phyloP scores from a whole-genome alignment of 2,797 vertebrate species.

The Austrolebias charrua region DNA sequence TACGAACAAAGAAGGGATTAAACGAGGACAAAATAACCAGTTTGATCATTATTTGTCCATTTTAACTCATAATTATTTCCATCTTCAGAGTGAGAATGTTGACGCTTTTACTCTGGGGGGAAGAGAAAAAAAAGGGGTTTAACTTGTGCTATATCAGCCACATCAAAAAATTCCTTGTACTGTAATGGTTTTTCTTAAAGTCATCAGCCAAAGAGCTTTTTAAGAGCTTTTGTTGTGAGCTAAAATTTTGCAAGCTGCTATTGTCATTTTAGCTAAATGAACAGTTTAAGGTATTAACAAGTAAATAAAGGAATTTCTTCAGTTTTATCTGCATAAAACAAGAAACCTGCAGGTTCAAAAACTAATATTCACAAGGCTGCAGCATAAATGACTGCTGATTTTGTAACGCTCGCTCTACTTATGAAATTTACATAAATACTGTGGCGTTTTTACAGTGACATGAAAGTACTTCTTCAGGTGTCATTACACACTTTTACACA shows the following conservation, averaged over 20 bases:
- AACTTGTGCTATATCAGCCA: background rate
- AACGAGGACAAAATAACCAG: slow-evolving; percentile 14
- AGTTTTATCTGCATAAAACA: background rate
- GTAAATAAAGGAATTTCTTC: background rate
- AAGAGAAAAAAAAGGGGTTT: background rate
- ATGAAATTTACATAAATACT: background rate
- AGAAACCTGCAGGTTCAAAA: background rate
- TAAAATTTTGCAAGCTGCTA: background rate
- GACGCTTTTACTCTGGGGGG: background rate
- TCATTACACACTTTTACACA: slow-evolving; percentile 7
- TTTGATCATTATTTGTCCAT: slow-evolving; percentile 7
- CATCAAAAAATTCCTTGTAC: background rate
- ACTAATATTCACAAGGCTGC: background rate
- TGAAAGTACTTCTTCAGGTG: slow-evolving; percentile 1
- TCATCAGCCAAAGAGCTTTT: too few relatives aligned
- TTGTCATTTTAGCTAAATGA: too few relatives aligned
- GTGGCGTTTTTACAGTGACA: slow-evolving; percentile 6
- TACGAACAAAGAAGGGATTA: slow-evolving; percentile 13
- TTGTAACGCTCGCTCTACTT: background rate
- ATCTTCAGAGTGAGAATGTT: background rate
- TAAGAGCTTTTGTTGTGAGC: too few relatives aligned
- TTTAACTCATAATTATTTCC: slow-evolving; percentile 8
- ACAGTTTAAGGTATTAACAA: too few relatives aligned
- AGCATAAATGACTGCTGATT: background rate
- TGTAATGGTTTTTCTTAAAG: background rate